Conservation (phyloP, 2,113 vertebrate species). For the Sardina pilchardus region DNA sequence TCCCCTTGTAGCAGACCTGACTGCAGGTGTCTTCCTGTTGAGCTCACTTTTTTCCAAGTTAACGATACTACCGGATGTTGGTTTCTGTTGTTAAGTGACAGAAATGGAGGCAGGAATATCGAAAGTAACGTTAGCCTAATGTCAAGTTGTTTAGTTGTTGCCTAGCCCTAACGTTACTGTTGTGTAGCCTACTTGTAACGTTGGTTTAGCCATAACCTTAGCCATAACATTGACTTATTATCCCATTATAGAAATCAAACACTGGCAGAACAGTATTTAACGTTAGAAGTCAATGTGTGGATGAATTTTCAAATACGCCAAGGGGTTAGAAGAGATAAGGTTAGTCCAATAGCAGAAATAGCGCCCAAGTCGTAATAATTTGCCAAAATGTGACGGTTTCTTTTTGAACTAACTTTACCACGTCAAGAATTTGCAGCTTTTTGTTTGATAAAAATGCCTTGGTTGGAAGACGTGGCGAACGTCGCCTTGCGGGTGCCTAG, state of each 20-base stretch:
- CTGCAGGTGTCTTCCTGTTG: slow-evolving; percentile 11
- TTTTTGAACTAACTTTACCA: not conserved
- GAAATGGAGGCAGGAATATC: not conserved
- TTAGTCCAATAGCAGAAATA: not conserved
- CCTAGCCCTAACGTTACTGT: not conserved
- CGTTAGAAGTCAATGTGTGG: not conserved
- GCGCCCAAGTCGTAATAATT: not conserved
- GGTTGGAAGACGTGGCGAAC: slow-evolving; percentile 77
- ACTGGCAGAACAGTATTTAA: not conserved
- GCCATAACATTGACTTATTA: not conserved
- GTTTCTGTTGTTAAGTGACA: not conserved
- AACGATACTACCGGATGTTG: slow-evolving; percentile 4
- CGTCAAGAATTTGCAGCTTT: not conserved
- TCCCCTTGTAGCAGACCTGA: not conserved
- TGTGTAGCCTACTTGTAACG: not conserved
- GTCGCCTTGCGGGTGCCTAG: slow-evolving; percentile 79
- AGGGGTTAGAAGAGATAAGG: not conserved
- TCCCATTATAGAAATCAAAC: not conserved
- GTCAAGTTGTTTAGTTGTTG: not conserved
- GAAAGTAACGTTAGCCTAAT: not conserved
- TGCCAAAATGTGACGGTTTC: not conserved
- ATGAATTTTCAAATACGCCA: not conserved
- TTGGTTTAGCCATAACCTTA: not conserved
- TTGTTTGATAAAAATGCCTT: slow-evolving; percentile 63
- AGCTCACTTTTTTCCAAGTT: not conserved